Conservation (phyloP, 2,888 invertebrate species). For the Chrysomela aeneicollis region DNA sequence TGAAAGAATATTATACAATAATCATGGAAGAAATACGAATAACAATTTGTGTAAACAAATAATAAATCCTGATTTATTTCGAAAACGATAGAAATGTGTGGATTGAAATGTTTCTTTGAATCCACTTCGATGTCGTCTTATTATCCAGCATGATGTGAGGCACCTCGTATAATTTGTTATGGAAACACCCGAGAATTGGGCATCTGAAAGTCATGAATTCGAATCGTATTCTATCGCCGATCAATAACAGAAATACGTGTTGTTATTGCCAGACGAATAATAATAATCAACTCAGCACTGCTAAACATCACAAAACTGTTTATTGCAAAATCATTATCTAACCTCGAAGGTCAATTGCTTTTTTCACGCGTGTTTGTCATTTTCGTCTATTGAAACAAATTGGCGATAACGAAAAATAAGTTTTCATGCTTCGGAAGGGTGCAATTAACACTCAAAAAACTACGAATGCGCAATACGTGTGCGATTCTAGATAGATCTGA, state of each 20-base stretch:
- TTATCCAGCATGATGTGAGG: too few relatives aligned
- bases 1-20: too few relatives aligned
- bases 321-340: slow-evolving; percentile 7
- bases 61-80: too few relatives aligned
- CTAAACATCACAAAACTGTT: background rate
- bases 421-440: background rate
- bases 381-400: background rate
- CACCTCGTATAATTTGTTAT: background rate
- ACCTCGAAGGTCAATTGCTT: slow-evolving; percentile 7
- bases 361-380: slow-evolving; percentile 7
- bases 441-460: background rate
- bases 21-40: too few relatives aligned
- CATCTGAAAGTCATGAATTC: background rate
- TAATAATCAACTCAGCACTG: slow-evolving; percentile 2
- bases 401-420: background rate
- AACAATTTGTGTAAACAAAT: too few relatives aligned
- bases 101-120: too few relatives aligned
- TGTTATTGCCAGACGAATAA: background rate
- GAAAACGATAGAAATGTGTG: too few relatives aligned
- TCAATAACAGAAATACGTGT: background rate
- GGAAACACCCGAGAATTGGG: too few relatives aligned
- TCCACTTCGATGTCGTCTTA: too few relatives aligned
- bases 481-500: background rate
- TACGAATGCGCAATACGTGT: background rate
- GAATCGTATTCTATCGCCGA: background rate